These are phyloP conservation scores for Copidosoma aretas DNA, from an alignment of 2,888 invertebrate species.

Conservation along the genomic window DNA sequence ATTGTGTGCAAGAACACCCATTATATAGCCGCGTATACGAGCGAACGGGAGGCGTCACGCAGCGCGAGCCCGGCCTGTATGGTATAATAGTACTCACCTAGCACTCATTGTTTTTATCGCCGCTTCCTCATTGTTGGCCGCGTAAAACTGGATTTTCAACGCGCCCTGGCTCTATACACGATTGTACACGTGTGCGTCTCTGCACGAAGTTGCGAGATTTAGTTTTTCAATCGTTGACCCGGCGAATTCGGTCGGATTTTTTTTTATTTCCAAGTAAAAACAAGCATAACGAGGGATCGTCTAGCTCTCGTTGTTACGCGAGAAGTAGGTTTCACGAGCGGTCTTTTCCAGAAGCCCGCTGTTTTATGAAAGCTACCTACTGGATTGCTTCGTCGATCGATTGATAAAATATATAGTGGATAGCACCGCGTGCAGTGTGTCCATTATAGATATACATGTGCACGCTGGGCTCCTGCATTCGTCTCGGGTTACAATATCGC, in stretches of 20 bases:
- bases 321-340: neutral
- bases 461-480: no score
- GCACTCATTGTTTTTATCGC: slow-evolving; percentile 35
- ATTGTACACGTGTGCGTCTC: no score
- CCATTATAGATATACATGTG: no score
- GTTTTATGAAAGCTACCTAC: neutral
- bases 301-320: neutral
- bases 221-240: no score
- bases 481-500: neutral
- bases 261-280: neutral
- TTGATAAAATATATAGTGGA: neutral
- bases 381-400: neutral
- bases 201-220: no score
- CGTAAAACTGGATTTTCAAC: slow-evolving; percentile 39
- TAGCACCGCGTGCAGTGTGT: no score
- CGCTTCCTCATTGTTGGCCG: slow-evolving; percentile 34
- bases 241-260: neutral
- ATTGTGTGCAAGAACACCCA: no score
- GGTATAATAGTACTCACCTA: no score
- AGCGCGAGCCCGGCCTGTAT: no score
- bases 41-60: no score
- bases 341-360: neutral
- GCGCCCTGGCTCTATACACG: neutral
- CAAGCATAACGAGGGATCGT: no score
- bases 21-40: no score